Percentiles rank a stretch among this genome's conserved stretches.
Evolutionary conservation across 2,888 invertebrate species (phyloP).

Genomic region (Ernsta delagoae): DNA sequence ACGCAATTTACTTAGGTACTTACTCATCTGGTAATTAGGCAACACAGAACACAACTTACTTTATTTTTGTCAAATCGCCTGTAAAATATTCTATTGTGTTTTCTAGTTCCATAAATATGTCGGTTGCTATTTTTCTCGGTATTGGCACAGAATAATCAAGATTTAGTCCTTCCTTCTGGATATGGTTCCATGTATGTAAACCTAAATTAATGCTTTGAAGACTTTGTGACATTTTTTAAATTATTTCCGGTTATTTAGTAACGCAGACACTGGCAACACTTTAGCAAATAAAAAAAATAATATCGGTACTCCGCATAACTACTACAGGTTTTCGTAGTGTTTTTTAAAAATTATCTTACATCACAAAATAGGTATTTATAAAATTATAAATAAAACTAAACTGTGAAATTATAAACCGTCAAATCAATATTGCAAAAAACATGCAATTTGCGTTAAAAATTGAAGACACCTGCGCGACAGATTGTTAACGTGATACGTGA

Average conservation of each 20-base stretch:
- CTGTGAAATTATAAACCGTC: no score
- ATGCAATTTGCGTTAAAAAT: no score
- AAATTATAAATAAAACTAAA: no score
- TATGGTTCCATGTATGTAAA: slow-evolving; percentile 59
- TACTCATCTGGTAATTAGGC: no score
- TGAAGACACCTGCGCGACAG: no score
- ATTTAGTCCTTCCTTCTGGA: slow-evolving; percentile 81
- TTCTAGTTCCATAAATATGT: slow-evolving; percentile 81
- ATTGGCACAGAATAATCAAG: slow-evolving; percentile 83
- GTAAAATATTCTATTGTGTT: slow-evolving; percentile 85
- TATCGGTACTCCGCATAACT: no score
- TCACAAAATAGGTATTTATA: no score
- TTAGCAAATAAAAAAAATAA: not conserved
- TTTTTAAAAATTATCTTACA: no score
- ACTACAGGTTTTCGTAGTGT: no score
- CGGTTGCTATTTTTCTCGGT: slow-evolving; percentile 69
- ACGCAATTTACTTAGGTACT: no score
- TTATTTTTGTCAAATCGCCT: slow-evolving; percentile 86
- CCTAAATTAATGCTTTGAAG: slow-evolving; percentile 54
- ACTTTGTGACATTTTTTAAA: slow-evolving; percentile 41
- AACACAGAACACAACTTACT: slow-evolving; percentile 52
- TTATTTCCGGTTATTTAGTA: slow-evolving; percentile 46
- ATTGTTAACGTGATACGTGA: no score
- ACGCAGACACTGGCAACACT: slow-evolving; percentile 11
- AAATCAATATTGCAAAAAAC: no score